A percentile compares a stretch with the other conserved stretches of the same genome.
Evolutionary conservation across 2,113 vertebrate species (phyloP).

Genomic region (Brachypteracias leptosomus): DNA sequence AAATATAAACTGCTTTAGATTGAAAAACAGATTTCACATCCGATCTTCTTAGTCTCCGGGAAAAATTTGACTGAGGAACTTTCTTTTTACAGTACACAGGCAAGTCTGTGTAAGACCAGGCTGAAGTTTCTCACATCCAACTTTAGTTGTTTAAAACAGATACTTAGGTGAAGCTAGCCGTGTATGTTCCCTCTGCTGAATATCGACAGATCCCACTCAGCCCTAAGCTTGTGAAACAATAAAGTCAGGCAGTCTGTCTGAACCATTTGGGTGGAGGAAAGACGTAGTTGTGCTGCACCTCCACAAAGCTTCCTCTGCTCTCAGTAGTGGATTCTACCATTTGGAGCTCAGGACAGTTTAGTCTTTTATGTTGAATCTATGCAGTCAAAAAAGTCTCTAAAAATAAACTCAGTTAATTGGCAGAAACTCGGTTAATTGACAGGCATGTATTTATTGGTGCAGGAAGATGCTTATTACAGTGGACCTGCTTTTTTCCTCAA

Average conservation of each 20-base stretch:
- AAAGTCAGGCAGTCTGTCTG: background rate
- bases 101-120: background rate
- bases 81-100: background rate
- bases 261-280: background rate
- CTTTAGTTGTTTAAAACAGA: background rate
- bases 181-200: background rate
- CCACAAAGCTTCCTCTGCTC: background rate
- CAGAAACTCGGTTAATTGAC: background rate
- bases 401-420: background rate
- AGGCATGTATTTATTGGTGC: background rate
- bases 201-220: background rate
- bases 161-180: background rate
- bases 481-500: background rate
- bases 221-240: background rate
- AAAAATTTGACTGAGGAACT: background rate
- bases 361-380: background rate
- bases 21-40: background rate
- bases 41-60: background rate
- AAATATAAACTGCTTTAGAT: background rate
- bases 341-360: background rate
- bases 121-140: background rate
- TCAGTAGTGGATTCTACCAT: background rate
- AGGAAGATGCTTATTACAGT: background rate
- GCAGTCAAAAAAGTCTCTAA: background rate
- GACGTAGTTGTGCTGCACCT: fast-evolving